Conservation (phyloP, 2,797 vertebrate genomes). For the Morelia viridis region DNA sequence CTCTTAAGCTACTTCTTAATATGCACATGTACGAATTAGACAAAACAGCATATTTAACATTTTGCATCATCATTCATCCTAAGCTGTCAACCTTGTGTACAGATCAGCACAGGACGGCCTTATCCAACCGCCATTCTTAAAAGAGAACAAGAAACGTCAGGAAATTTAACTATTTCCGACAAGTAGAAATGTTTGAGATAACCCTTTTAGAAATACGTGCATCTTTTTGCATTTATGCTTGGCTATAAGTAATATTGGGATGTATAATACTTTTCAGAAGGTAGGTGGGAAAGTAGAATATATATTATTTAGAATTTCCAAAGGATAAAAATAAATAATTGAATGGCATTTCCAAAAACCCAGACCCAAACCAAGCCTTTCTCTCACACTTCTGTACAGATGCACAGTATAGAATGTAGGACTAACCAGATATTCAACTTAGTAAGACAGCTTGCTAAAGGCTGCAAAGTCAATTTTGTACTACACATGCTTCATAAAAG, state of each 20-base stretch:
- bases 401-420: conserved; percentile 2
- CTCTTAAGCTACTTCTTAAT: conserved; percentile 74
- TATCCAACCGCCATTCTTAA: conserved; percentile 77
- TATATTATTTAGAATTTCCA: conserved; percentile 68
- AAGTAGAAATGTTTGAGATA: conserved; percentile 78
- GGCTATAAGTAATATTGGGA: conserved; percentile 75
- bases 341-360: conserved; percentile 31
- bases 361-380: conserved; percentile 4
- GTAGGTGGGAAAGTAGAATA: conserved; percentile 63
- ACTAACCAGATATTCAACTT: conserved; percentile 67
- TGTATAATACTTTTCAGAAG: conserved; percentile 73
- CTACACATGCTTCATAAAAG: conserved; percentile 80
- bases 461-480: conserved; percentile 73
- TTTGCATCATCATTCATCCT: conserved; percentile 77
- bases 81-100: conserved; percentile 79
- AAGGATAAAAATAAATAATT: conserved; percentile 63
- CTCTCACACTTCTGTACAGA: background rate
- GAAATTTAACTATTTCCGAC: conserved; percentile 78
- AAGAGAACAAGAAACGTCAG: conserved; percentile 78
- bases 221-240: conserved; percentile 75
- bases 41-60: conserved; percentile 75
- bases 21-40: conserved; percentile 67
- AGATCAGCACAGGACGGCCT: conserved; percentile 77
- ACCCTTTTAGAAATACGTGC: conserved; percentile 78
- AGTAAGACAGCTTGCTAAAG: conserved; percentile 71